These are phyloP conservation scores for Keiferia lycopersicella DNA, from an alignment of 2,888 invertebrate species.

Conservation along the genomic window DNA sequence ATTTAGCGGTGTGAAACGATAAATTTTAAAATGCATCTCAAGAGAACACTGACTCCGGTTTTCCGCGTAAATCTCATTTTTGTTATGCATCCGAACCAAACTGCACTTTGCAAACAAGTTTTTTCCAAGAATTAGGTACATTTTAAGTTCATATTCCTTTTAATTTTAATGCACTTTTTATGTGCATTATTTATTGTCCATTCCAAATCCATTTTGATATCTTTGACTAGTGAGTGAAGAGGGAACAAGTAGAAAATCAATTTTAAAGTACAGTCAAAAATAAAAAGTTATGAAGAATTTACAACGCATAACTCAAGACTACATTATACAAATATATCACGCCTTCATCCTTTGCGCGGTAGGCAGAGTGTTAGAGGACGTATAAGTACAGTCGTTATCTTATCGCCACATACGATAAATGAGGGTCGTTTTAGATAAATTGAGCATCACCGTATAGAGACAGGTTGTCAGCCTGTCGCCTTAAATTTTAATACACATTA, in stretches of 20 bases:
- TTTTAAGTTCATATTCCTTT: conserved; percentile 8
- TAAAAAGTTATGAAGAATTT: too few species aligned
- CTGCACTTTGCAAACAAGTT: conserved; percentile 17
- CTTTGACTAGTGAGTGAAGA: neutral
- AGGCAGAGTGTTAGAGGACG: too few species aligned
- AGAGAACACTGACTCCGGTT: neutral
- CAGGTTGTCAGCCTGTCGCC: too few species aligned
- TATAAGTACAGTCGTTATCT: too few species aligned
- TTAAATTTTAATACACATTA: too few species aligned
- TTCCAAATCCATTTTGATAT: neutral
- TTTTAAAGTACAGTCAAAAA: neutral
- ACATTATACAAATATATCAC: too few species aligned
- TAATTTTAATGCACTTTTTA: conserved; percentile 15
- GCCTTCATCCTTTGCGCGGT: too few species aligned
- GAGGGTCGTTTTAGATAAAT: too few species aligned
- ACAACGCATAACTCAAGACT: too few species aligned
- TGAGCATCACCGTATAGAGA: too few species aligned
- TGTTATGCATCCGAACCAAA: conserved; percentile 13
- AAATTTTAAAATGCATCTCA: neutral
- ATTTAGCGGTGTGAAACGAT: too few species aligned
- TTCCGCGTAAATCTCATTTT: conserved; percentile 9
- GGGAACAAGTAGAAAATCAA: neutral
- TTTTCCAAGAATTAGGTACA: conserved; percentile 16
- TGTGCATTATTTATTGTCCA: conserved; percentile 4
- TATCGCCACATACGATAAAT: too few species aligned